Conservation (phyloP, 1,140 invertebrate species). For the Ditylenchus dipsaci region DNA sequence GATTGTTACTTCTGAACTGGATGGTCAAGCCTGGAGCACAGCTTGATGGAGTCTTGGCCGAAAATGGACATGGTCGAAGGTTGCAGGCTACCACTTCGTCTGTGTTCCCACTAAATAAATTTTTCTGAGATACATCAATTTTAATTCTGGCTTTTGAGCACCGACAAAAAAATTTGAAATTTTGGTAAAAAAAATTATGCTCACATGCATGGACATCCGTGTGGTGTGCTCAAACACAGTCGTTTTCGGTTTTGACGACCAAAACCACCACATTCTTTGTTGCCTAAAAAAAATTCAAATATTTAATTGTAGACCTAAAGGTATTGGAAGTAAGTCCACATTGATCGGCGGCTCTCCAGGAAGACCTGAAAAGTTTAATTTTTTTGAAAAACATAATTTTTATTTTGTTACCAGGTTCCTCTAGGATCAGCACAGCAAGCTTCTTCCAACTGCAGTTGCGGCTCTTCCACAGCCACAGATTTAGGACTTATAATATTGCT, state of each 20-base stretch:
- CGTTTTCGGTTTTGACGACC: not conserved
- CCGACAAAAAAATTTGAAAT: not conserved
- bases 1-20: not conserved
- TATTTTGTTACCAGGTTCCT: too few relatives aligned
- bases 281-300: too few relatives aligned
- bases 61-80: not conserved
- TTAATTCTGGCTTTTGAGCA: too few relatives aligned
- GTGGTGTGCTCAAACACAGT: not conserved
- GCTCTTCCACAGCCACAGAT: not conserved
- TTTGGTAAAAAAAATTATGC: not conserved
- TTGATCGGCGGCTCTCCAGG: not conserved
- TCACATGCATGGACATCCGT: constrained; percentile 1
- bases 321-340: not conserved
- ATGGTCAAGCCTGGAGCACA: not conserved
- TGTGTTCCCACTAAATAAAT: not conserved
- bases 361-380: too few relatives aligned
- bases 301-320: too few relatives aligned
- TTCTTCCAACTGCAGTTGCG: not conserved
- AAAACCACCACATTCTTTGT: not conserved
- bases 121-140: too few relatives aligned
- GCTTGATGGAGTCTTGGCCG: not conserved
- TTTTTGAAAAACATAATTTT: too few relatives aligned
- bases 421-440: not conserved
- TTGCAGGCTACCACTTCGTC: constrained; percentile 1
- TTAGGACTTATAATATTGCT: not conserved